Evolutionary conservation across 2,797 vertebrate genomes (phyloP), one percentile per base, ranked within the genome.

Genomic region (Ambastaia sidthimunki): DNA sequence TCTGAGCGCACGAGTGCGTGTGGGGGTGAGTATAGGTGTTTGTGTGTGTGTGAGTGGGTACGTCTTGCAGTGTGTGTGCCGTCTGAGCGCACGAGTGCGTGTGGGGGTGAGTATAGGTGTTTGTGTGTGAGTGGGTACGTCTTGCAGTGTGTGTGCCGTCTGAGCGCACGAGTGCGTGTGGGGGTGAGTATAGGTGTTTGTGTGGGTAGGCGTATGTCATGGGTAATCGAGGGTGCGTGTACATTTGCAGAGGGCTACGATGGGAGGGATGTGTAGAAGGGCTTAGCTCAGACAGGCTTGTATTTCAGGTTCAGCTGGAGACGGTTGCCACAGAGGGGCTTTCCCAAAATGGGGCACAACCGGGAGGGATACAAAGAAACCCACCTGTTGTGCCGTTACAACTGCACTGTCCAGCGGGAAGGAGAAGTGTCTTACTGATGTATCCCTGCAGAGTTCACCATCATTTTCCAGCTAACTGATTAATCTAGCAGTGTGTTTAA

Each of bases 251-350:
- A 67, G 82, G 71, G 85, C 85, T 83, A 83, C 85, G 88, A 85
- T 83, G 90, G 88, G 89, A 87, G 90, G 91, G 90, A 91, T 88
- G 91, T 93, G 92, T 93, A 92, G 92, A 89, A 91, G 90, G 91
- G 87, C 90, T 92, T 91, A 92, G 90, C 90, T 91, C 86, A 0
- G 83, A 80, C 86, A 86, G 85, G 83, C 83, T 86, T 85, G 83
- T 85, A 83, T 88, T 86, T 87, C 86, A 85, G 86, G 86, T 86
- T 86, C 82, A 80, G 75, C 78, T 77, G 74, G 83, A 89, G 84
- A 86, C 84, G 68, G 83, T 85, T 55, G 73, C 77, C 63, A 75
- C 77, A 69, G 23, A 85, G 86, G 88, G 86, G 79, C 76, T 87
- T 87, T 87, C 87, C 85, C 81, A 82, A 83, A 87, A 83, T 76